phyloP scores from a whole-genome alignment of 2,113 vertebrate species.

The Tetrax tetrax region DNA sequence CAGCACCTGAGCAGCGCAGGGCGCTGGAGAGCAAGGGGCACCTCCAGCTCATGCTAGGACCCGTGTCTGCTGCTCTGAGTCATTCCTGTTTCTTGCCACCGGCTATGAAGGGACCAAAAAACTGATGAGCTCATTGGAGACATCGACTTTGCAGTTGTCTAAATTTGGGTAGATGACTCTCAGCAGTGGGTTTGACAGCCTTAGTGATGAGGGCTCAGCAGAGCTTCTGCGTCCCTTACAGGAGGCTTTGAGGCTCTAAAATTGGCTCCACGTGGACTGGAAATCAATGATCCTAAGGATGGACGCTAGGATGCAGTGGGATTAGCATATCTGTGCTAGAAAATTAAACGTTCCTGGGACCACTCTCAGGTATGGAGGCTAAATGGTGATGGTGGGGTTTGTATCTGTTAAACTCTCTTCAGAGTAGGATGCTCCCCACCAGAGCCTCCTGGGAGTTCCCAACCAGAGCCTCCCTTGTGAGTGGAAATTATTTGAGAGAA shows the following conservation, averaged over 20 bases:
- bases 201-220: not conserved
- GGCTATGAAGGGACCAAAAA: not conserved
- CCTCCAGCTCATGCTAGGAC: not conserved
- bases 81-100: not conserved
- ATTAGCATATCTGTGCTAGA: not conserved
- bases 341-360: not conserved
- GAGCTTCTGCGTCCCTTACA: not conserved
- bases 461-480: not conserved
- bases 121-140: not conserved
- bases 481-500: not conserved
- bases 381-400: not conserved
- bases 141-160: not conserved
- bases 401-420: not conserved
- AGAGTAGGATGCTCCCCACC: not conserved
- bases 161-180: not conserved
- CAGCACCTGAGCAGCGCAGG: not conserved
- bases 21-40: not conserved
- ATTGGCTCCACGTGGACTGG: accelerated
- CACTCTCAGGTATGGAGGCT: not conserved
- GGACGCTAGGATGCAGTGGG: not conserved
- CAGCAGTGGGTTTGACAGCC: not conserved
- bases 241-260: not conserved
- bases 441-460: not conserved
- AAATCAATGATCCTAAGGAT: not conserved
- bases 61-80: not conserved